Conservation (phyloP, 2,113 vertebrate species). For the Tringa solitaria region DNA sequence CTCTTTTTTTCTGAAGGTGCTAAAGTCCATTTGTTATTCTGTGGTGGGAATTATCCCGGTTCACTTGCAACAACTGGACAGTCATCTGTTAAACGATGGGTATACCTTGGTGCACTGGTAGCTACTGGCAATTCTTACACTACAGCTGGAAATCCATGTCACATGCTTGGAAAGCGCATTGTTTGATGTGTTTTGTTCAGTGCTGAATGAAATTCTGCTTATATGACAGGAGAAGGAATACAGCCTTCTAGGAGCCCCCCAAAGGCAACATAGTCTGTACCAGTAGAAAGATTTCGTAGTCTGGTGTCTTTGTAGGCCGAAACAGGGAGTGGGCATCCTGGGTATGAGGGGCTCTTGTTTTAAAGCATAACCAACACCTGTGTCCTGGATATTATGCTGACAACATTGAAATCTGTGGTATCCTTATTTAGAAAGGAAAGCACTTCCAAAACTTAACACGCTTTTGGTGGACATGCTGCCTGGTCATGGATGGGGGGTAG, state of each 20-base stretch:
- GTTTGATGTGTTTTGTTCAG: not conserved
- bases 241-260: not conserved
- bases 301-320: not conserved
- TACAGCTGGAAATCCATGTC: not conserved
- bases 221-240: not conserved
- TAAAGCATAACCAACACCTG: not conserved
- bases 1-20: not conserved
- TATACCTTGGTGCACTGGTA: not conserved
- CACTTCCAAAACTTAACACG: not conserved
- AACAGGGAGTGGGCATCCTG: not conserved
- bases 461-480: not conserved
- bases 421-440: not conserved
- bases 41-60: not conserved
- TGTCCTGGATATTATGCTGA: not conserved
- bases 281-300: not conserved
- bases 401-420: not conserved
- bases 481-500: not conserved
- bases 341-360: not conserved
- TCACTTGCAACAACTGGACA: accelerated
- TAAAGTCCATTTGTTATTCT: not conserved
- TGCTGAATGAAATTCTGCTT: not conserved
- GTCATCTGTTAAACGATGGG: not conserved
- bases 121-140: not conserved
- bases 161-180: not conserved
- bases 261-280: not conserved